These are phyloP conservation scores for Trinorchestia longiramus DNA, from an alignment of 1,140 invertebrate species.

Conservation along the genomic window DNA sequence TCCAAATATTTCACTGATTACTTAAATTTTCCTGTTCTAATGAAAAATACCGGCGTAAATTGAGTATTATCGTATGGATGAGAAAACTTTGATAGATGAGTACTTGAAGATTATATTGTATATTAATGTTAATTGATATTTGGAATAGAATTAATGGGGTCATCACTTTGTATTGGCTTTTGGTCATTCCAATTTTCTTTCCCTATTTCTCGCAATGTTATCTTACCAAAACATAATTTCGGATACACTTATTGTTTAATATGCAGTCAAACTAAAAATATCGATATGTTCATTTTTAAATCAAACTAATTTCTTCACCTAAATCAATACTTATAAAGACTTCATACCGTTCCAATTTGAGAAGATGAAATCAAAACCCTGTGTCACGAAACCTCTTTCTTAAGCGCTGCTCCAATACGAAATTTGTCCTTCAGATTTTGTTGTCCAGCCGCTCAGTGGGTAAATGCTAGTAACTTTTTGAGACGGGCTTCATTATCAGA, in stretches of 20 bases:
- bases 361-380: not conserved
- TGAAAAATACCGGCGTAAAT: too few species aligned
- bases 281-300: not conserved
- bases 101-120: too few species aligned
- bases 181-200: too few species aligned
- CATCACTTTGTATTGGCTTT: too few species aligned
- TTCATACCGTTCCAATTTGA: not conserved
- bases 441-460: not conserved
- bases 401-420: not conserved
- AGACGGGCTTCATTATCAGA: constrained; percentile 45
- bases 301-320: not conserved
- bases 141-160: not conserved
- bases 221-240: not conserved
- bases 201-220: not conserved
- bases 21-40: too few species aligned
- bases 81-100: too few species aligned
- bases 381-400: not conserved
- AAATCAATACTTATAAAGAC: not conserved
- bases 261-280: not conserved
- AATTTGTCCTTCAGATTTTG: not conserved
- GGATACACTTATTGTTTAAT: not conserved
- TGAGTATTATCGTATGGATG: too few species aligned
- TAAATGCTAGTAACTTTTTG: constrained; percentile 1
- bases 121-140: not conserved
- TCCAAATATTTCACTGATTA: too few species aligned